Evolutionary conservation across 2,888 invertebrate species (phyloP).

Genomic region (Drosophila greeni): DNA sequence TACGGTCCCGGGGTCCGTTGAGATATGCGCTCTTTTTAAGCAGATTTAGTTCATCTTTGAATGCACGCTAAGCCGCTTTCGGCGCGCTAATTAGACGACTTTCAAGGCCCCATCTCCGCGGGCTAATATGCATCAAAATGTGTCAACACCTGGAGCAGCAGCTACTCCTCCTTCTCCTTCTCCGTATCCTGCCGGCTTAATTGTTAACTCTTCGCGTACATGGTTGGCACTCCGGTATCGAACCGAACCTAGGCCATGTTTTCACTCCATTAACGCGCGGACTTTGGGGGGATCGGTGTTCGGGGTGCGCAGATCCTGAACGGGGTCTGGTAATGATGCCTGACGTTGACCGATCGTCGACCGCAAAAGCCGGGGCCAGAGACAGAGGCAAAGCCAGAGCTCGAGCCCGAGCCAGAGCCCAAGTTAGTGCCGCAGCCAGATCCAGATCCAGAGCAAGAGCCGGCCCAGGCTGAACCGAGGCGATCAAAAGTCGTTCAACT

Average conservation of each 20-base stretch:
- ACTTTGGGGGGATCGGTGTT: slow-evolving; percentile 4
- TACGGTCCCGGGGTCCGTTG: not conserved
- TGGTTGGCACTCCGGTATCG: slow-evolving; percentile 43
- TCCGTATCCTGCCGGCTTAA: slow-evolving; percentile 53
- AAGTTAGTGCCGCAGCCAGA: slow-evolving; percentile 16
- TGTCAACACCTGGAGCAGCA: slow-evolving; percentile 67
- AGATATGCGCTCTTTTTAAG: slow-evolving; percentile 49
- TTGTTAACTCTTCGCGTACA: slow-evolving; percentile 56
- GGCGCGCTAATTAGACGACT: slow-evolving; percentile 69
- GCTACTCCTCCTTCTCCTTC: not conserved
- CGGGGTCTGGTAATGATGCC: slow-evolving; percentile 66
- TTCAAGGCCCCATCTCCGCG: slow-evolving; percentile 44
- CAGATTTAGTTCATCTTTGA: slow-evolving; percentile 67
- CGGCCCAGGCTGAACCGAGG: slow-evolving; percentile 49
- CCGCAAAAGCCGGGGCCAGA: slow-evolving; percentile 59
- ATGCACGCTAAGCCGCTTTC: slow-evolving; percentile 65
- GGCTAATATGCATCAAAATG: slow-evolving; percentile 73
- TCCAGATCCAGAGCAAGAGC: slow-evolving; percentile 21
- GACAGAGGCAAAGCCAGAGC: not conserved
- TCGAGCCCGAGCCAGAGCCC: slow-evolving; percentile 5
- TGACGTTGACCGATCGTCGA: slow-evolving; percentile 77
- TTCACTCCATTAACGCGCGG: slow-evolving; percentile 71
- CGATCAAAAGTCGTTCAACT: slow-evolving; percentile 75
- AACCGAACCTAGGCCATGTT: slow-evolving; percentile 53
- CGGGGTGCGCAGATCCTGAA: slow-evolving; percentile 42